phyloP scores from a whole-genome alignment of 53 echinoderm and acorn worm genomes.

The Crossaster papposus region DNA sequence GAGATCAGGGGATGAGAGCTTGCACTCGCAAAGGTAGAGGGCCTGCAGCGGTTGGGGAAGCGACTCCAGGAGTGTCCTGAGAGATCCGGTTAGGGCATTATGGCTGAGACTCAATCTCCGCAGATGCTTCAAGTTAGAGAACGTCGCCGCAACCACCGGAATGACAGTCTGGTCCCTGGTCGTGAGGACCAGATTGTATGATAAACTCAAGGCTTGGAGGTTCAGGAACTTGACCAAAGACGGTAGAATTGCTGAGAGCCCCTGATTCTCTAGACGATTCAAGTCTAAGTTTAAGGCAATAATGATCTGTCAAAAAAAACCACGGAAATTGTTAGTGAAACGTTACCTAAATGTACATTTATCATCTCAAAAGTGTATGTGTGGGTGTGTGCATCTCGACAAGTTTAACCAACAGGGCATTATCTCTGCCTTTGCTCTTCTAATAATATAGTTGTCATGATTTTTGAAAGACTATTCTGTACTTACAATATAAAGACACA shows the following conservation, averaged over 20 bases:
- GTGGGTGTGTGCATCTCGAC: no score
- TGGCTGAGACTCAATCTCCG: constrained; percentile 37
- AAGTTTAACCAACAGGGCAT: no score
- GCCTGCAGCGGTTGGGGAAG: constrained; percentile 25
- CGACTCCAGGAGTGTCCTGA: constrained; percentile 30
- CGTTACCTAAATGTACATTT: background rate
- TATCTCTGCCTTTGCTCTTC: no score
- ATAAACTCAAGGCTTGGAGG: constrained; percentile 36
- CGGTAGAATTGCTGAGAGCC: constrained; percentile 20
- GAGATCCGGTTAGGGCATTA: constrained; percentile 47
- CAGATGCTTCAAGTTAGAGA: constrained; percentile 40
- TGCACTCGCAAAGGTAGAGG: constrained; percentile 48
- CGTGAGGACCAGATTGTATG: constrained; percentile 51
- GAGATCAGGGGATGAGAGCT: constrained; percentile 38
- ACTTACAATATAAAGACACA: no score
- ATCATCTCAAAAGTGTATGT: background rate
- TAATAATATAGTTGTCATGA: no score
- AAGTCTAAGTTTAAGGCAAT: constrained; percentile 34
- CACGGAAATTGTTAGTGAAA: background rate
- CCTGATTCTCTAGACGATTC: constrained; percentile 45
- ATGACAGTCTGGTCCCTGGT: background rate
- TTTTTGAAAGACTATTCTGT: no score
- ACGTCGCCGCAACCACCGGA: constrained; percentile 16
- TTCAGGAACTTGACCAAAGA: constrained; percentile 18
- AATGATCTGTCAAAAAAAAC: constrained; percentile 2